Evolutionary conservation across 2,888 invertebrate species (phyloP).

Genomic region (Emmelina monodactyla): DNA sequence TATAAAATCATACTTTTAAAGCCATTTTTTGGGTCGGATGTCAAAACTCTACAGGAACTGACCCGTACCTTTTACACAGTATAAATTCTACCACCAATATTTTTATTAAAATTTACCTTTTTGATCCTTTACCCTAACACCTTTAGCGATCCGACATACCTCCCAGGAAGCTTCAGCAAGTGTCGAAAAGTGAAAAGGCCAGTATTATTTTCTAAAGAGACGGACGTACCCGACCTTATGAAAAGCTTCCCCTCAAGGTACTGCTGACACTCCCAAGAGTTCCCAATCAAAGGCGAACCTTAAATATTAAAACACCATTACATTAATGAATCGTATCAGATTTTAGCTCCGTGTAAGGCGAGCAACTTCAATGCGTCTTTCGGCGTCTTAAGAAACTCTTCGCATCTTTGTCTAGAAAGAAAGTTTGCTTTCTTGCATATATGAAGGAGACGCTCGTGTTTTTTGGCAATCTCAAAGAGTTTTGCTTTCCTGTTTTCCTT

Average conservation of each 20-base stretch:
- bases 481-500: no score
- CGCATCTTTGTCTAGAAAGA: conserved; percentile 34
- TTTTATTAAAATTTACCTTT: no score
- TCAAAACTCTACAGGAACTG: no score
- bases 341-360: conserved; percentile 21
- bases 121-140: conserved; percentile 1
- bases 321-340: conserved; percentile 67
- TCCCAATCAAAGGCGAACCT: conserved; percentile 54
- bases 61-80: no score
- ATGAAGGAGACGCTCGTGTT: conserved; percentile 19
- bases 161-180: conserved; percentile 20
- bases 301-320: conserved; percentile 65
- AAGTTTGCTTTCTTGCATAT: conserved; percentile 25
- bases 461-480: conserved; percentile 11
- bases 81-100: no score
- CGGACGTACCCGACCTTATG: conserved; percentile 21
- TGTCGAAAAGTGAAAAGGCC: conserved; percentile 31
- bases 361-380: conserved; percentile 35
- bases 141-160: conserved; percentile 8
- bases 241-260: conserved; percentile 26
- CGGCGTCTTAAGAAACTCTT: conserved; percentile 38
- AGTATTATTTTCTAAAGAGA: conserved; percentile 24
- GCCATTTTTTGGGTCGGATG: no score
- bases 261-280: conserved; percentile 45
- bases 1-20: no score